These are phyloP conservation scores for Cremastinae sp. DNA, from an alignment of 2,888 invertebrate genomes.

Conservation along the genomic window DNA sequence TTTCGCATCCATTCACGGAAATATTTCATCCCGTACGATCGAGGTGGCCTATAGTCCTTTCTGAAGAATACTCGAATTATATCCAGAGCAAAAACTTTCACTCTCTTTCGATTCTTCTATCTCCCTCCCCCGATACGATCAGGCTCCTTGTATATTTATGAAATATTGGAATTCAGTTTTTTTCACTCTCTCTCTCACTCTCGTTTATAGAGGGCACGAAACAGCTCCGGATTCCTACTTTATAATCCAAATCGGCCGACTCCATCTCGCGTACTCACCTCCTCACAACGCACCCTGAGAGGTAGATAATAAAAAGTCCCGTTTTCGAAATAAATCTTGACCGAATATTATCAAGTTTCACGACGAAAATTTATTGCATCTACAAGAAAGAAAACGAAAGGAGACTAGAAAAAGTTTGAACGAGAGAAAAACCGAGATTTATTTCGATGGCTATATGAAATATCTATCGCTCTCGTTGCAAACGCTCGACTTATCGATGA, in stretches of 20 bases:
- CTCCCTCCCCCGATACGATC: constrained; percentile 16
- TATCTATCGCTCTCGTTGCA: neutral
- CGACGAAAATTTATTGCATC: neutral
- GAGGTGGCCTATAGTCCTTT: no score
- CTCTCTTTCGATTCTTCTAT: no score
- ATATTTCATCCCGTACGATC: constrained; percentile 24
- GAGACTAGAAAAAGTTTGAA: no score
- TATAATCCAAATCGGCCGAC: constrained; percentile 41
- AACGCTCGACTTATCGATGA: constrained; percentile 1
- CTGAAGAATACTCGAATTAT: constrained; percentile 50
- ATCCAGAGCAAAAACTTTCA: constrained; percentile 25
- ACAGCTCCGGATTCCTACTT: constrained; percentile 19
- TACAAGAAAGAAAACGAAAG: no score
- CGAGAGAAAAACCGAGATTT: neutral
- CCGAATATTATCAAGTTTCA: constrained; percentile 22
- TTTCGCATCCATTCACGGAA: constrained; percentile 33
- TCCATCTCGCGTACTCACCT: constrained; percentile 20
- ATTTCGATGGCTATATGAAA: constrained; percentile 6
- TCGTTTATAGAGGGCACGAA: neutral
- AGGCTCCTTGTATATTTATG: constrained; percentile 39
- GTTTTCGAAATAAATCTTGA: constrained; percentile 30
- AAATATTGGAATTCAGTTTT: constrained; percentile 52
- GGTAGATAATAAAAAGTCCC: constrained; percentile 22
- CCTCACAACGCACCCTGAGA: constrained; percentile 31
- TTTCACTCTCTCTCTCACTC: constrained; percentile 7